These are phyloP conservation scores for Euura lappo DNA, from an alignment of 1,140 invertebrate genomes.

Conservation along the genomic window DNA sequence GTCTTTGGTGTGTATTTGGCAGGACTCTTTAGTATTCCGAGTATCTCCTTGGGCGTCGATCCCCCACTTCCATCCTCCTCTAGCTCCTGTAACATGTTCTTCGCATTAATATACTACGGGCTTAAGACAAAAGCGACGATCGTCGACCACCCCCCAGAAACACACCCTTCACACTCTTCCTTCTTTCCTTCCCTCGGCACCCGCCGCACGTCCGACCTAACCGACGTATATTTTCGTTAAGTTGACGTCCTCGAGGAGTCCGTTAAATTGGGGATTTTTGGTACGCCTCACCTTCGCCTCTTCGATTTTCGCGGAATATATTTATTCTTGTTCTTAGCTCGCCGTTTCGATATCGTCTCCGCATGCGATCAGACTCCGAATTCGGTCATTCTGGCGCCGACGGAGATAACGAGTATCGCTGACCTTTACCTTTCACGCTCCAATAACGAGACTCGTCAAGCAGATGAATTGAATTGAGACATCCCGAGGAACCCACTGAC, in stretches of 20 bases:
- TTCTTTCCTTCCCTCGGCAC: constrained; percentile 21
- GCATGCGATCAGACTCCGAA: too few relatives aligned
- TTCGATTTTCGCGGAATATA: not conserved
- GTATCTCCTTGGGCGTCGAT: constrained; percentile 10
- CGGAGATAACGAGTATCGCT: too few relatives aligned
- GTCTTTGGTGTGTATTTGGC: constrained; percentile 50
- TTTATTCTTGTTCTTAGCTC: too few relatives aligned
- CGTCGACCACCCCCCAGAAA: constrained; percentile 30
- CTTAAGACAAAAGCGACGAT: constrained; percentile 59
- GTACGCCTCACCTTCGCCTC: not conserved
- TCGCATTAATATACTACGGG: constrained; percentile 60
- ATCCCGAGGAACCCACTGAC: too few relatives aligned
- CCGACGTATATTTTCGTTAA: constrained; percentile 60
- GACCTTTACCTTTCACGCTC: too few relatives aligned
- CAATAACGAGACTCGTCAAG: too few relatives aligned
- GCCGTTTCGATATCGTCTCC: too few relatives aligned
- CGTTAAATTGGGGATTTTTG: constrained; percentile 55
- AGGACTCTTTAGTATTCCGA: constrained; percentile 56
- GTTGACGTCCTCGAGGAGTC: constrained; percentile 49
- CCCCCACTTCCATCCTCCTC: constrained; percentile 11
- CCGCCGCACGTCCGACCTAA: constrained; percentile 31
- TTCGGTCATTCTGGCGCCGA: too few relatives aligned
- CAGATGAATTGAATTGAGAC: too few relatives aligned
- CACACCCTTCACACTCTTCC: constrained; percentile 23
- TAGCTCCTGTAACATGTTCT: constrained; percentile 54